Base-by-base conservation (phyloP, 2,113 vertebrate genomes). In the Merops nubicus region DNA sequence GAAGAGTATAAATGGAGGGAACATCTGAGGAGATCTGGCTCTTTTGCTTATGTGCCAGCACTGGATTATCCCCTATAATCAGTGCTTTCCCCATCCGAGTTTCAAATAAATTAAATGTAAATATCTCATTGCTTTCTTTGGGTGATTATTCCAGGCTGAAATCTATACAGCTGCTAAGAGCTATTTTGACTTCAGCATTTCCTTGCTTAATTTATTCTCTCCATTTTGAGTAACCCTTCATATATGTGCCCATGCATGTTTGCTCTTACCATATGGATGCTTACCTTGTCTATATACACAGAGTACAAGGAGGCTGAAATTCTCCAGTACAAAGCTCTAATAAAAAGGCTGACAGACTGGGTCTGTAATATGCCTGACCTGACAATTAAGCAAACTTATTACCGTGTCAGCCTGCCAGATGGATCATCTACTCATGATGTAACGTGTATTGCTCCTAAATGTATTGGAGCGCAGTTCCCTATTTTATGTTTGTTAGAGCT, bases 321-420 rank as follows among this genome's bases (percentile, higher is more conserved):
- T 92, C 79, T 70, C 62, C 17, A 7, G 20, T 91, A 95, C 92
- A 95, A 96, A 97, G 79, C 91, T 92, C 57, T 78, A 87, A 21
- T 29, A 68, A 93, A 96, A 95, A 74, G 92, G 91, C 94, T 97
- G 98, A 97, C 97, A 97, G 95, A 47, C 93, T 94, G 89, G 68
- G 93, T 97, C 93, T 97, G 83, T 97, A 95, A 94, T 97, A 91
- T 91, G 97, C 96, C 96, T 98, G 97, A 98, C 98, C 98, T 97
- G 97, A 98, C 97, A 98, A 97, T 98, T 98, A 97, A 89, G 93
- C 95, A 95, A 97, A 97, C 92, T 97, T 97, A 97, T 97, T 97
- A 96, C 95, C 23, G 6, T 97, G 96, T 98, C 96, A 97, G 97
- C 90, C 76, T 96, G 97, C 97, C 98, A 98, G 98, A 97, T 98